Conservation (phyloP, 2,113 vertebrate genomes). For the Taurulus bubalis region DNA sequence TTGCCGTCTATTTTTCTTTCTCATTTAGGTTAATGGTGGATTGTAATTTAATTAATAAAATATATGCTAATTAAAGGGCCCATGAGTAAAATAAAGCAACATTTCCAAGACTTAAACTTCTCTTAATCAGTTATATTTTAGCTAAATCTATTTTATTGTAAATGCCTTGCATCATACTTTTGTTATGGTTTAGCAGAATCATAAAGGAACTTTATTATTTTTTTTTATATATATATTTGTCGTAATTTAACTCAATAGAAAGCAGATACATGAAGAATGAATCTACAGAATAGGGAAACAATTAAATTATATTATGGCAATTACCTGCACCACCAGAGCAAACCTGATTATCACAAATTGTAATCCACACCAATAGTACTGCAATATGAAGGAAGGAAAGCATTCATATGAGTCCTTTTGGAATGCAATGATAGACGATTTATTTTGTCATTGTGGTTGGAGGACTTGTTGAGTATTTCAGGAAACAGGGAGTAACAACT, state of each 20-base stretch:
- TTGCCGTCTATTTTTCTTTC: conserved; percentile 20
- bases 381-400: not conserved
- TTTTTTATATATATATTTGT: conserved; percentile 24
- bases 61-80: conserved; percentile 38
- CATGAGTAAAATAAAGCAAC: conserved; percentile 15
- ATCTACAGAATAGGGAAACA: conserved; percentile 14
- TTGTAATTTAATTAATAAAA: conserved; percentile 46
- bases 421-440: not conserved
- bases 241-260: conserved; percentile 21
- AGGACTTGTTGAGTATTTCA: not conserved
- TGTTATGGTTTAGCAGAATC: conserved; percentile 4
- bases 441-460: not conserved
- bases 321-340: conserved; percentile 47
- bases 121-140: conserved; percentile 1
- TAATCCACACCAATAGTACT: not conserved
- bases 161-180: not conserved
- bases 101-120: conserved; percentile 10
- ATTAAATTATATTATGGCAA: conserved; percentile 33
- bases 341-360: conserved; percentile 34
- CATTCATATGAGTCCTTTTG: not conserved
- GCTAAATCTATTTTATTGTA: not conserved
- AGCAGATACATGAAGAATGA: conserved; percentile 1
- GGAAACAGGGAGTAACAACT: not conserved
- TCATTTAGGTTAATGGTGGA: conserved; percentile 42
- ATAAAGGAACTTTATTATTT: conserved; percentile 2